Conservation (phyloP, 2,113 vertebrate genomes). For the Toxotes chatareus region DNA sequence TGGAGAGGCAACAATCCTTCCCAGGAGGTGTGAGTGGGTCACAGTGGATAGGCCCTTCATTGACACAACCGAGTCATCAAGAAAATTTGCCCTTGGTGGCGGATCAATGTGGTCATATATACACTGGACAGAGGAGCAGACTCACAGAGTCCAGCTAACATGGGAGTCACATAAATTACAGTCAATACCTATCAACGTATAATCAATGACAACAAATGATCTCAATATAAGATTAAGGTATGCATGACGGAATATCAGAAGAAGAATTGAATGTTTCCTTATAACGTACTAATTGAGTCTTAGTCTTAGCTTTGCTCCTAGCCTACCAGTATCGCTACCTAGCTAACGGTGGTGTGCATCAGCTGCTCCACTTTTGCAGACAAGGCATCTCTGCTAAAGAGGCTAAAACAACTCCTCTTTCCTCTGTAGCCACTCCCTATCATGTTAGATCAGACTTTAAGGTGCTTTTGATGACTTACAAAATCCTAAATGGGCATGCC, state of each 20-base stretch:
- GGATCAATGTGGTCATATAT: slow-evolving; percentile 38
- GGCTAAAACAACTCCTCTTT: too few species aligned
- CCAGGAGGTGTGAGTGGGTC: slow-evolving; percentile 33
- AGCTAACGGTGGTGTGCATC: too few species aligned
- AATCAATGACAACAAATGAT: slow-evolving; percentile 21
- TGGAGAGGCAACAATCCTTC: slow-evolving; percentile 36
- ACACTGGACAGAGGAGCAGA: neutral
- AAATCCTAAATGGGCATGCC: too few species aligned
- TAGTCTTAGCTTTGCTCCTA: too few species aligned
- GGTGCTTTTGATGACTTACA: too few species aligned
- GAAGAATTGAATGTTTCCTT: neutral
- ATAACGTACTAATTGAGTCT: too few species aligned
- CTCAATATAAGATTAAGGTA: neutral
- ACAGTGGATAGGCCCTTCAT: slow-evolving; percentile 24
- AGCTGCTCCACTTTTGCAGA: too few species aligned
- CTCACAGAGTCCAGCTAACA: neutral
- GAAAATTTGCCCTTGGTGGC: slow-evolving; percentile 28
- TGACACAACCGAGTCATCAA: slow-evolving; percentile 39
- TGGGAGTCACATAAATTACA: slow-evolving; percentile 2
- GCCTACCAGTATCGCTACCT: too few species aligned
- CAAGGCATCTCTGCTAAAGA: too few species aligned
- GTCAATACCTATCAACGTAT: slow-evolving; percentile 18
- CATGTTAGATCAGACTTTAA: too few species aligned
- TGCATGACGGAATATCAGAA: neutral
- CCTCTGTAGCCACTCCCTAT: too few species aligned